A percentile compares a stretch with the other conserved stretches of the same genome.
Conservation (phyloP, 1,140 invertebrate genomes). For the Rhyacophila brunnea region DNA sequence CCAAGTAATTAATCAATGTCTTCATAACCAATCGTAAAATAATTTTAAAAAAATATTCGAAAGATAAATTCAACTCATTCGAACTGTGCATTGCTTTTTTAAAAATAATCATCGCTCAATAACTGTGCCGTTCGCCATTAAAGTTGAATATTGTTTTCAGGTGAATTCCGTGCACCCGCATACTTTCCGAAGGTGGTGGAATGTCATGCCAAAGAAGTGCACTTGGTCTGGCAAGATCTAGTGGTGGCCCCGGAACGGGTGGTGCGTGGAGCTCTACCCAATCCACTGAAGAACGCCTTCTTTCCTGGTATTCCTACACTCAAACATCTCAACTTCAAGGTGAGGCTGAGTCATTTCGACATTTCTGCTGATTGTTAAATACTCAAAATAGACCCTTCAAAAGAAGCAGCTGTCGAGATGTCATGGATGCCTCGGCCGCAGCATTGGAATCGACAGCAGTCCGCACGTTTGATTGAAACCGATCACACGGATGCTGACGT, state of each 20-base stretch:
- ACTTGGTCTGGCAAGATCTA: slow-evolving; percentile 60
- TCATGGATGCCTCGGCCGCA: too few species aligned
- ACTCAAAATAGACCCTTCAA: too few species aligned
- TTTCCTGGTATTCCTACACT: slow-evolving; percentile 91
- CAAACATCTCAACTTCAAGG: slow-evolving; percentile 76
- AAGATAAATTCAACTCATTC: too few species aligned
- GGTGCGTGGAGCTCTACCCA: slow-evolving; percentile 72
- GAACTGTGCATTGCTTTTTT: slow-evolving; percentile 30
- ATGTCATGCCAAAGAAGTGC: slow-evolving; percentile 58
- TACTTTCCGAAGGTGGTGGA: slow-evolving; percentile 65
- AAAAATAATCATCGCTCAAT: slow-evolving; percentile 36
- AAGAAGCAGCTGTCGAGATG: too few species aligned
- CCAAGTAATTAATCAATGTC: too few species aligned
- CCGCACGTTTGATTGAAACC: too few species aligned
- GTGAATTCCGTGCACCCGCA: slow-evolving; percentile 52
- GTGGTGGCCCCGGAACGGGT: slow-evolving; percentile 61
- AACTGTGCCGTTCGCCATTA: slow-evolving; percentile 11
- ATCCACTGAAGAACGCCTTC: slow-evolving; percentile 67
- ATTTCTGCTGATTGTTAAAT: too few species aligned
- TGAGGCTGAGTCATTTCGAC: too few species aligned
- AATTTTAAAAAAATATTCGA: too few species aligned
- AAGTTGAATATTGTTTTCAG: slow-evolving; percentile 37
- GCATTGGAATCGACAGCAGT: too few species aligned
- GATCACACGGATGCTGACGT: too few species aligned
- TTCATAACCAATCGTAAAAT: too few species aligned